A percentile compares a stretch with the other conserved stretches of the same genome.
Evolutionary conservation across 2,888 invertebrate genomes (phyloP).

Genomic region (Serrognathus titanus): DNA sequence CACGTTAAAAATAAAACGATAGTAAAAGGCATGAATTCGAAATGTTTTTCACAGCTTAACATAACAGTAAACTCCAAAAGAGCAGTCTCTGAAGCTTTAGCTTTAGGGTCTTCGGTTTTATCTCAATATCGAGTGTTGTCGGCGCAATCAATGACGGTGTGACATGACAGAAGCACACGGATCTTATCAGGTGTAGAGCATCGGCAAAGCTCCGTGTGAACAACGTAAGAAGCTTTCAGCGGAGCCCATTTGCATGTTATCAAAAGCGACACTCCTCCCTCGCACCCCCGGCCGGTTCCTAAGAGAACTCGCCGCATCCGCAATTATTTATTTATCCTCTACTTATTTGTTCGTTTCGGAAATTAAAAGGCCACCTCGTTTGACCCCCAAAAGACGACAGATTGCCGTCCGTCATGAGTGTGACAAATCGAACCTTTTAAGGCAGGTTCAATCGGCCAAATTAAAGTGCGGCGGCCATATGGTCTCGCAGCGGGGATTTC

Average conservation of each 20-base stretch:
- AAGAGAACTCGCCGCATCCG: neutral
- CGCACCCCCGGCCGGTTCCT: neutral
- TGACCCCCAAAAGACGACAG: constrained; percentile 31
- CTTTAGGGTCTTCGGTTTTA: too few relatives aligned
- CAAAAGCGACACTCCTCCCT: constrained; percentile 30
- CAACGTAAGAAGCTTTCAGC: constrained; percentile 38
- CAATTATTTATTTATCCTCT: constrained; percentile 2
- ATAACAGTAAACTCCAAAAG: too few relatives aligned
- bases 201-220: constrained; percentile 45
- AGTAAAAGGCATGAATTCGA: too few relatives aligned
- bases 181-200: constrained; percentile 41
- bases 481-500: constrained; percentile 33
- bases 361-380: too few relatives aligned
- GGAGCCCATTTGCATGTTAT: constrained; percentile 43
- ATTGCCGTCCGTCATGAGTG: constrained; percentile 41
- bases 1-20: too few relatives aligned
- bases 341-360: constrained; percentile 14
- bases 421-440: constrained; percentile 43
- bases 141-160: neutral
- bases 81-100: too few relatives aligned
- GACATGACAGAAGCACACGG: constrained; percentile 1
- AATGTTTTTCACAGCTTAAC: too few relatives aligned
- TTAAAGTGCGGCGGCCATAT: constrained; percentile 42
- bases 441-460: constrained; percentile 41
- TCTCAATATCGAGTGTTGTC: too few relatives aligned